These are phyloP conservation scores for Grammomys surdaster DNA, from an alignment of 2,113 vertebrate species.

Conservation along the genomic window DNA sequence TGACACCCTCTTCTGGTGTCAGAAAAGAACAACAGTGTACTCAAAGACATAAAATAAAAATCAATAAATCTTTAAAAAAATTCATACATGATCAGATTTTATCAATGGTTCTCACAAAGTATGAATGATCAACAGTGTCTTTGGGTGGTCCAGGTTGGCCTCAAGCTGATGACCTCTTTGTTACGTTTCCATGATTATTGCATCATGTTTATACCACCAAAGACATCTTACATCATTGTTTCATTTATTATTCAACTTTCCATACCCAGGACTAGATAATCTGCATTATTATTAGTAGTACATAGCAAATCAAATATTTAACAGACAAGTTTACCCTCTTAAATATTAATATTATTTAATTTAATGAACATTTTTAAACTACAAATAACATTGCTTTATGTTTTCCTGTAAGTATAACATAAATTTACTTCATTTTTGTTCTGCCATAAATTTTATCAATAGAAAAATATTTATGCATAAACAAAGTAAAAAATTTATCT, in stretches of 20 bases:
- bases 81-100: neutral
- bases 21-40: no score
- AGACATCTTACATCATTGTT: neutral
- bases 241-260: neutral
- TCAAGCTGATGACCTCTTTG: neutral
- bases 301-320: neutral
- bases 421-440: neutral
- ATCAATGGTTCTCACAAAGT: neutral
- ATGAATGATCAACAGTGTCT: no score
- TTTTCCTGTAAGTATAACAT: neutral
- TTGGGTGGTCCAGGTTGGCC: neutral
- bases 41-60: no score
- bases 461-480: neutral
- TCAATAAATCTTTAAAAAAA: neutral
- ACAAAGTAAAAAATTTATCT: neutral
- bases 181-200: neutral
- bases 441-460: neutral
- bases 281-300: neutral
- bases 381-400: neutral
- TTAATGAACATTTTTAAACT: neutral
- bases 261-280: neutral
- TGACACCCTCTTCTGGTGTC: no score
- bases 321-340: neutral
- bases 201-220: neutral
- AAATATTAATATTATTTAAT: neutral